Percentiles rank a stretch among this genome's conserved stretches.
These are phyloP conservation scores for Pangasius sanitwongsei DNA, from an alignment of 2,797 vertebrate genomes.

Conservation along the genomic window DNA sequence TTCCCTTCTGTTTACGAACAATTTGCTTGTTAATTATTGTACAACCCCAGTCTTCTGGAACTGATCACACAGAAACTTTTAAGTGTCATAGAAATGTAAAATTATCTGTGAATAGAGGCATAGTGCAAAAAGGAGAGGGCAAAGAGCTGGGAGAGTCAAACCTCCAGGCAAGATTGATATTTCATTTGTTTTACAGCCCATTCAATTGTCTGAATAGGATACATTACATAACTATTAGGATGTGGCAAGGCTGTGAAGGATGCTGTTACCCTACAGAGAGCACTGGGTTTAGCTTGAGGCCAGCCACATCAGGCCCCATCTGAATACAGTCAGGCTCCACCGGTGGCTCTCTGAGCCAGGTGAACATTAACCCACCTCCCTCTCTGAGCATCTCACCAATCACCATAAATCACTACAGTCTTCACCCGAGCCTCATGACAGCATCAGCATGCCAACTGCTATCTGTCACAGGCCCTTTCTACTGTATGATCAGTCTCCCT, in stretches of 20 bases:
- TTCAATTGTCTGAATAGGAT: constrained; percentile 58
- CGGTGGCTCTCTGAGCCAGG: constrained; percentile 63
- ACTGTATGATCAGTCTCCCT: constrained; percentile 59
- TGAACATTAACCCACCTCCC: constrained; percentile 79
- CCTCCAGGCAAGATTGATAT: constrained; percentile 52
- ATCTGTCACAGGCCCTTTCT: constrained; percentile 69
- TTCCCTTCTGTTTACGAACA: too few species aligned
- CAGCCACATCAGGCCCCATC: constrained; percentile 52
- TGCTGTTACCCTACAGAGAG: constrained; percentile 67
- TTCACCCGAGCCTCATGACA: constrained; percentile 65
- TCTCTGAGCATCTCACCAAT: constrained; percentile 70
- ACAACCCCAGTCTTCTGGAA: neutral
- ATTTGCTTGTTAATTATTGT: neutral
- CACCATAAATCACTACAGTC: constrained; percentile 77
- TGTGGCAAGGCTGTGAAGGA: constrained; percentile 57
- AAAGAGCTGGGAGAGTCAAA: constrained; percentile 16
- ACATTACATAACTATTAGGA: constrained; percentile 56
- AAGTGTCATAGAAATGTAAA: neutral
- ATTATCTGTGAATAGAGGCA: neutral
- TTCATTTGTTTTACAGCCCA: constrained; percentile 49
- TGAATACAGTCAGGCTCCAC: constrained; percentile 63
- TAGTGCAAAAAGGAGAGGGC: neutral
- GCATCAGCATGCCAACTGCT: constrained; percentile 73
- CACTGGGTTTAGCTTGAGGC: constrained; percentile 71
- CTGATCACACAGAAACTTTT: neutral